Evolutionary conservation across 2,888 invertebrate species (phyloP), one percentile per base, ranked within the genome.

Genomic region (Drosophila buzzatii): DNA sequence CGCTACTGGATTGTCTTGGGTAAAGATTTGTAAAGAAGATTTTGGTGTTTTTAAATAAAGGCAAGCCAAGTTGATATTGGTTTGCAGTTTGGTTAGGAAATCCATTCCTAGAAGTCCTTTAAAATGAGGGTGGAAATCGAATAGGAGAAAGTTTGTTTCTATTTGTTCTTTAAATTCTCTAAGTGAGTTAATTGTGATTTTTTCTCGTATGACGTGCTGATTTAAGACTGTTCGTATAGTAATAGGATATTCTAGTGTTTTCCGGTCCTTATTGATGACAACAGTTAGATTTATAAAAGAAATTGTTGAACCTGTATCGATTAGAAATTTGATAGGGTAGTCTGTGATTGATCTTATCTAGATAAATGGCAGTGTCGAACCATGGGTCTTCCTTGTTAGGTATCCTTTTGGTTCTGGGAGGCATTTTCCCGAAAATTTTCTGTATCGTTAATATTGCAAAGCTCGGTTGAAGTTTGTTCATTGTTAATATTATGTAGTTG

Each of bases 261-360:
- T 52, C 14, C 37, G 20, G 18, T 37, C 3, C 2, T 35, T 44
- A 10, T 44, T 18, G 9, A 10, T 8, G 10, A 44, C 10, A 10
- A 44, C 3, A 18, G 42, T 10, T 20, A 16, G 52, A 37, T 37
- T 31, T 52, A 23, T 37, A 2, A 52, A 37, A 16, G 52, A 52
- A 18, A 37, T 37, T 18, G 52, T 52, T 20, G 20, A 52, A 14
- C 37, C 52, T 16, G 52, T 37, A 18, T 52, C 37, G 9, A 52
- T 37, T 52, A 37, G 20, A 12, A 52, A 52, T 52, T 52, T 20
- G 7, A 52, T 52, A 8, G 37, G 52, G 8, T 31, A 8, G 8
- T 31, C 4, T 31, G 31, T 31, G 31, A 31, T 31, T 31, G 31
- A 31, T 31, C 8, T 31, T 31, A 31, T 31, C 31, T 8, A 31